Percentiles rank a stretch among this genome's conserved stretches.
Conservation (phyloP, 1,140 invertebrate species). For the Neocloeon triangulifer region DNA sequence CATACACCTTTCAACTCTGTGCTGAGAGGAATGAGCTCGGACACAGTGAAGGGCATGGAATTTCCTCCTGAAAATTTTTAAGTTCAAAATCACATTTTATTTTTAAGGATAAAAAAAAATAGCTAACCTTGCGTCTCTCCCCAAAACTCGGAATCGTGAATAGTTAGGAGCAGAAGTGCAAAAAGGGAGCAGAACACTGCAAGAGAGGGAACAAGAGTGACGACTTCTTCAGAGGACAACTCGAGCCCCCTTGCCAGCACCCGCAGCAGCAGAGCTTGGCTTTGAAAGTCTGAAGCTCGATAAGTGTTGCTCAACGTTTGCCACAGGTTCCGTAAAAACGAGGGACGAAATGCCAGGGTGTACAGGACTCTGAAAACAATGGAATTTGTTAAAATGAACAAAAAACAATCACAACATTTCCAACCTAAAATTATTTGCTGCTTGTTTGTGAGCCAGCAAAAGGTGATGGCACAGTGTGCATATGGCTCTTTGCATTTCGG, state of each 20-base stretch:
- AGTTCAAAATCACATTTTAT: too few relatives aligned
- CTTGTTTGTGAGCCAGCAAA: conserved; percentile 44
- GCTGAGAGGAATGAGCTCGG: conserved; percentile 37
- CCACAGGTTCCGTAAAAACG: conserved; percentile 66
- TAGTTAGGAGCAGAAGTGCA: conserved; percentile 53
- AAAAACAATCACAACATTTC: too few relatives aligned
- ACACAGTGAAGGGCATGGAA: conserved; percentile 36
- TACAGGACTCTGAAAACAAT: conserved; percentile 45
- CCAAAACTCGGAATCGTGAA: conserved; percentile 79
- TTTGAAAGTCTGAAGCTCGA: conserved; percentile 12
- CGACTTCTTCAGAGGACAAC: conserved; percentile 35
- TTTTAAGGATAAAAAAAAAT: too few relatives aligned
- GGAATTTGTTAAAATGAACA: too few relatives aligned
- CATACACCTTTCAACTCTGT: conserved; percentile 56
- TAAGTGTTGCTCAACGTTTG: conserved; percentile 19
- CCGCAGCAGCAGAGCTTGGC: conserved; percentile 42
- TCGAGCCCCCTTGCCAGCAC: conserved; percentile 43
- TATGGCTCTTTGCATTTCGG: conserved; percentile 38
- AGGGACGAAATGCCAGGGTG: conserved; percentile 61
- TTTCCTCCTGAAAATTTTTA: conserved; percentile 1
- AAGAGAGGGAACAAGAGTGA: conserved; percentile 50
- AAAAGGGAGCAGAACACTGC: conserved; percentile 72
- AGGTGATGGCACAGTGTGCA: conserved; percentile 59
- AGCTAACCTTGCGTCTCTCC: conserved; percentile 13
- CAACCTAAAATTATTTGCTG: conserved; percentile 47